Evolutionary conservation across 2,113 vertebrate genomes (phyloP).

Genomic region (Plectropomus leopardus): DNA sequence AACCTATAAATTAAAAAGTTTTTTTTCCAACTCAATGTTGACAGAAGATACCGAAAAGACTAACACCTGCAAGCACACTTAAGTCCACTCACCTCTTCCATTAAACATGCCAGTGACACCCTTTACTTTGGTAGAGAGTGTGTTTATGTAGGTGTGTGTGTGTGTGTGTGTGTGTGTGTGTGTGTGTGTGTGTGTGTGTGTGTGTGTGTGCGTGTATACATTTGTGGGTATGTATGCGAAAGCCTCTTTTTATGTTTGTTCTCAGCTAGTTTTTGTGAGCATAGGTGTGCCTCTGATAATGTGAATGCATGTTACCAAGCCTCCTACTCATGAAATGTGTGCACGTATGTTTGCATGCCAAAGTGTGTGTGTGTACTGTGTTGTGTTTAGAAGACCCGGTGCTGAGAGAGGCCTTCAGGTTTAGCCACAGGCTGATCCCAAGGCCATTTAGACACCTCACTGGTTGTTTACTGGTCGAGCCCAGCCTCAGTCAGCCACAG

Average conservation of each 20-base stretch:
- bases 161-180: no score
- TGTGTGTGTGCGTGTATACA: no score
- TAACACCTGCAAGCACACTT: slow-evolving; percentile 51
- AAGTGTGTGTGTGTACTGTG: slow-evolving; percentile 30
- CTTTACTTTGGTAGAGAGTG: slow-evolving; percentile 11
- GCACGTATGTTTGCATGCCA: slow-evolving; percentile 66
- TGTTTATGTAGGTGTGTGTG: no score
- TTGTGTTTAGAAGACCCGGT: slow-evolving; percentile 67
- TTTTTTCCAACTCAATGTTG: slow-evolving; percentile 7
- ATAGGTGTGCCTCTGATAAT: slow-evolving; percentile 30
- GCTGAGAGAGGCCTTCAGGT: slow-evolving; percentile 90
- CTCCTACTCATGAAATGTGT: slow-evolving; percentile 59
- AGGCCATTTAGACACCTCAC: slow-evolving; percentile 64
- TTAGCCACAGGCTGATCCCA: slow-evolving; percentile 80
- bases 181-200: no score
- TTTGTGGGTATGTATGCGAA: slow-evolving; percentile 17
- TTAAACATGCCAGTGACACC: slow-evolving; percentile 22
- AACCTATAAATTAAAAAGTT: not conserved
- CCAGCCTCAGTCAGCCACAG: slow-evolving; percentile 60
- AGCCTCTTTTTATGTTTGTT: slow-evolving; percentile 44
- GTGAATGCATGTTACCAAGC: slow-evolving; percentile 34
- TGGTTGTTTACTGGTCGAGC: slow-evolving; percentile 81
- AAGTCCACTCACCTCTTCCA: slow-evolving; percentile 70
- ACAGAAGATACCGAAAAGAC: slow-evolving; percentile 24
- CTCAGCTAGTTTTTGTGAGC: slow-evolving; percentile 73